Evolutionary conservation across 2,888 invertebrate species (phyloP).

Genomic region (Junonia oenone): DNA sequence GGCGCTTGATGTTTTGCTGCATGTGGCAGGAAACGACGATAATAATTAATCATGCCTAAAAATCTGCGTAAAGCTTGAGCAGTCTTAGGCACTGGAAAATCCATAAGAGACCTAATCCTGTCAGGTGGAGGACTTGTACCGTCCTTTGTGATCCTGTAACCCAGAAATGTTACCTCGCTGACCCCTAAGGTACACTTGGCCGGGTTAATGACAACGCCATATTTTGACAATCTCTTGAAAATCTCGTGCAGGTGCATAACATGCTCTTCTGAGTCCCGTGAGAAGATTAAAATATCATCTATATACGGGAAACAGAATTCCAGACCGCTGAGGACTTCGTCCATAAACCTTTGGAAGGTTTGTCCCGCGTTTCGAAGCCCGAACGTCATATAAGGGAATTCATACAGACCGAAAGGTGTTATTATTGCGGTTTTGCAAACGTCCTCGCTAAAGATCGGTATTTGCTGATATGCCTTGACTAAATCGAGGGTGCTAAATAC

Average conservation of each 20-base stretch:
- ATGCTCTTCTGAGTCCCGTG: background rate
- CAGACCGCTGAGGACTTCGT: conserved; percentile 26
- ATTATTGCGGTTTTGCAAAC: conserved; percentile 39
- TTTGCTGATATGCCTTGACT: conserved; percentile 38
- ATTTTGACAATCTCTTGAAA: background rate
- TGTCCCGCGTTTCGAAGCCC: conserved; percentile 33
- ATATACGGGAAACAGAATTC: conserved; percentile 8
- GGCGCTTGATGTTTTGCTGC: background rate
- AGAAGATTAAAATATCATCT: background rate
- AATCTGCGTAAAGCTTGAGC: conserved; percentile 9
- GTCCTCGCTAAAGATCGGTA: conserved; percentile 26
- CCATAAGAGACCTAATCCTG: background rate
- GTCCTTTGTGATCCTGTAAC: background rate
- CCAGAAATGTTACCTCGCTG: background rate
- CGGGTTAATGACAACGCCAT: conserved; percentile 9
- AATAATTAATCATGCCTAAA: conserved; percentile 14
- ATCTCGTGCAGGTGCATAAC: background rate
- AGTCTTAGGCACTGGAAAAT: conserved; percentile 10
- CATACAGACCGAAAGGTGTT: conserved; percentile 26
- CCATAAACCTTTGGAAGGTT: conserved; percentile 46
- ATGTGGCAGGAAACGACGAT: background rate
- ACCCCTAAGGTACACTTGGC: conserved; percentile 2
- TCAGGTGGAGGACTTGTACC: background rate
- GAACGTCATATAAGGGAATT: conserved; percentile 3
- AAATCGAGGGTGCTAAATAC: background rate